Percentiles rank a stretch among this genome's conserved stretches.
These are phyloP conservation scores for Acinonyx jubatus DNA, from an alignment of 2,113 vertebrate species.

Conservation along the genomic window DNA sequence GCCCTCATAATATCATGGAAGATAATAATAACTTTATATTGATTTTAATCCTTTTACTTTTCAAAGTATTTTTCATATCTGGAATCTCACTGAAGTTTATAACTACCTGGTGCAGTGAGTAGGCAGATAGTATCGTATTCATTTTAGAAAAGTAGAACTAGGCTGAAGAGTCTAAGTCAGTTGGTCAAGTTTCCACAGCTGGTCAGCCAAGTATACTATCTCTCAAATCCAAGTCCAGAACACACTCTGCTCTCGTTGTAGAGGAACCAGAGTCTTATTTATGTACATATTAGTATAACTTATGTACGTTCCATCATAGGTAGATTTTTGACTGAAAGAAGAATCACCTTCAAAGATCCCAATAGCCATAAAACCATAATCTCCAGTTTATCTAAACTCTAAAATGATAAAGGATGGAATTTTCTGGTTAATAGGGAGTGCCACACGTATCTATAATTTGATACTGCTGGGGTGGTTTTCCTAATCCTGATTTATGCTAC, in stretches of 20 bases:
- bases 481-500: not conserved
- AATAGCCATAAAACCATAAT: not conserved
- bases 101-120: not conserved
- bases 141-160: not conserved
- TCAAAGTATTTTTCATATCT: not conserved
- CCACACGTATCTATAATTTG: not conserved
- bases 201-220: not conserved
- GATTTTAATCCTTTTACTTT: not conserved
- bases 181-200: not conserved
- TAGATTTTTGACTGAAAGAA: not conserved
- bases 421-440: not conserved
- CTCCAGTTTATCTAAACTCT: not conserved
- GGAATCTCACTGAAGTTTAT: not conserved
- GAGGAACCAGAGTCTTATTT: not conserved
- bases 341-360: not conserved
- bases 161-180: not conserved
- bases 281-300: not conserved
- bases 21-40: not conserved
- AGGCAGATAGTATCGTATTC: not conserved
- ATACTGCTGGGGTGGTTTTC: not conserved
- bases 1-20: not conserved
- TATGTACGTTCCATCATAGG: not conserved
- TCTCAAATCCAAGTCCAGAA: not conserved
- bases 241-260: not conserved
- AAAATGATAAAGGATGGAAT: not conserved